A percentile compares a stretch with the other conserved stretches of the same genome.
These are phyloP conservation scores for Trochalopteron elliotii DNA, from an alignment of 2,113 vertebrate species.

Conservation along the genomic window DNA sequence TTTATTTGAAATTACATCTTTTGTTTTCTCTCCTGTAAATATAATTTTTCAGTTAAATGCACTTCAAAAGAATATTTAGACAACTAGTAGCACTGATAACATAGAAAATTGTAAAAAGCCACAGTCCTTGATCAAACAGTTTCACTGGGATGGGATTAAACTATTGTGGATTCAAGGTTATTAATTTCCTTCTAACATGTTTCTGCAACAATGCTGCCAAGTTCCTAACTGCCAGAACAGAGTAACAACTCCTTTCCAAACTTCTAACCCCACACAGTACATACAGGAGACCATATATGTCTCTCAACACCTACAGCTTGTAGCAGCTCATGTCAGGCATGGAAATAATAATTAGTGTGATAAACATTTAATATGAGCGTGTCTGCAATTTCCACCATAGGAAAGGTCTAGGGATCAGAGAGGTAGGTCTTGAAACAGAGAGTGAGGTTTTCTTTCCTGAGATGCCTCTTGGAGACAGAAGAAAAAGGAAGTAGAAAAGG, in stretches of 20 bases:
- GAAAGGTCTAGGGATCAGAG: neutral
- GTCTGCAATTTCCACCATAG: neutral
- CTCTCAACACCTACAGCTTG: neutral
- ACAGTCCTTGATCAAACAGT: neutral
- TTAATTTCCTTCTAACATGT: neutral
- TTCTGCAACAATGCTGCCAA: neutral
- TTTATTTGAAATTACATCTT: neutral
- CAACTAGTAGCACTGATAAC: neutral
- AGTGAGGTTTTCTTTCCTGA: neutral
- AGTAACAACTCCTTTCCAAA: neutral
- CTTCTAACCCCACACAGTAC: neutral
- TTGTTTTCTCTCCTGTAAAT: neutral
- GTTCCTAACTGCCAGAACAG: neutral
- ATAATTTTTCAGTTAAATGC: neutral
- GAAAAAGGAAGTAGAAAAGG: neutral
- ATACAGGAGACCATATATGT: neutral
- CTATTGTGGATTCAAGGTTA: neutral
- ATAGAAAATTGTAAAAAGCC: neutral
- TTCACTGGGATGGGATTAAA: neutral
- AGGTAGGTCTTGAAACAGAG: neutral
- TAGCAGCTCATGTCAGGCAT: neutral
- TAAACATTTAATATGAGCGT: neutral
- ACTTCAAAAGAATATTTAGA: neutral
- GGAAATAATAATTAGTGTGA: neutral
- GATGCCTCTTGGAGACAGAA: neutral